These are phyloP conservation scores for Chrysolophus pictus DNA, from an alignment of 2,797 vertebrate genomes.

Conservation along the genomic window DNA sequence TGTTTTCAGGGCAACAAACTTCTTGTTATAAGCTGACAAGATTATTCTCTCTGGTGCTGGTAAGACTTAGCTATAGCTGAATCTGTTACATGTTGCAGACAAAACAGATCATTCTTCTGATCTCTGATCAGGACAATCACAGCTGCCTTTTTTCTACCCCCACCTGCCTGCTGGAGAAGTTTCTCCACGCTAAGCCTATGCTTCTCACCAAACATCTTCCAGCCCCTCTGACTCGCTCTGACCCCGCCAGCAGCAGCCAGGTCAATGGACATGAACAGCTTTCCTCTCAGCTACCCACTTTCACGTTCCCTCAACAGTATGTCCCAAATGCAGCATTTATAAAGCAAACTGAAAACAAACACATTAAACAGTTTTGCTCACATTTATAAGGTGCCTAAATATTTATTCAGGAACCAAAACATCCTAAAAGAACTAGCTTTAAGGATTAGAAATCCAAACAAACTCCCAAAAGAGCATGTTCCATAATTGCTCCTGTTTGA, in stretches of 20 bases:
- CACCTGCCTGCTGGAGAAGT: neutral
- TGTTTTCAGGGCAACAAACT: neutral
- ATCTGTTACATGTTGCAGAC: neutral
- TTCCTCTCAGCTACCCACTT: neutral
- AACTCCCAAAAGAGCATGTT: rapidly evolving
- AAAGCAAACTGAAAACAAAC: neutral
- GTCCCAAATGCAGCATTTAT: neutral
- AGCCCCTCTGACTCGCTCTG: neutral
- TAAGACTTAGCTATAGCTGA: neutral
- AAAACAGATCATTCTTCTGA: neutral
- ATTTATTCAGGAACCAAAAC: neutral
- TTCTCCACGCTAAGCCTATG: neutral
- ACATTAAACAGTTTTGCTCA: neutral
- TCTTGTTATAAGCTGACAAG: neutral
- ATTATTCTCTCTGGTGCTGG: neutral
- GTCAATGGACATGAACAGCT: neutral
- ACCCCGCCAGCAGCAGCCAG: neutral
- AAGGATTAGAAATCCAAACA: neutral
- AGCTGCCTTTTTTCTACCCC: neutral
- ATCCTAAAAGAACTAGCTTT: neutral
- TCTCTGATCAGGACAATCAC: neutral
- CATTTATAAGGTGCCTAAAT: neutral
- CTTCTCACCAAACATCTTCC: neutral
- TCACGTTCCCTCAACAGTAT: neutral
- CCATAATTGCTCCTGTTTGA: rapidly evolving